Conservation (phyloP, 2,113 vertebrate species). For the Prietella phreatophila region DNA sequence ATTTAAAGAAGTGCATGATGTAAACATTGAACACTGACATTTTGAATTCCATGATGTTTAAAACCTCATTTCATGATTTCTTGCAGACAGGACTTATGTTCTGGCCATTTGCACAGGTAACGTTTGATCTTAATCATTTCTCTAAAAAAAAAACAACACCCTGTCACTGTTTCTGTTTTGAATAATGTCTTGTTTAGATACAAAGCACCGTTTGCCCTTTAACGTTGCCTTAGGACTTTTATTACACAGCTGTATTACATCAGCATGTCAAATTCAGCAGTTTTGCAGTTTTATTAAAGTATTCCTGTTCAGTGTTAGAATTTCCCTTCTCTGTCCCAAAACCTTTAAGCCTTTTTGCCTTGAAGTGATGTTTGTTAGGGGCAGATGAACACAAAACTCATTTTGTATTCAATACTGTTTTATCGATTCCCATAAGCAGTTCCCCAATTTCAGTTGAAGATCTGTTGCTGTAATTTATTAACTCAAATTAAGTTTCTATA, state of each 20-base stretch:
- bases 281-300: background rate
- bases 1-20: background rate
- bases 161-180: background rate
- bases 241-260: background rate
- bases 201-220: background rate
- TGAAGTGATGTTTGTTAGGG: background rate
- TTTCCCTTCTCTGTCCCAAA: background rate
- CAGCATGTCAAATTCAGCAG: background rate
- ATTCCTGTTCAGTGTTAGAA: background rate
- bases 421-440: background rate
- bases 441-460: background rate
- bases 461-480: background rate
- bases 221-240: background rate
- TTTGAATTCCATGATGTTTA: background rate
- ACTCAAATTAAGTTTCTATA: background rate
- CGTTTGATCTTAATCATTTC: constrained; percentile 34
- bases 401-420: background rate
- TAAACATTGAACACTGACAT: background rate
- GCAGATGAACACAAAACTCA: background rate
- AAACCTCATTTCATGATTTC: constrained; percentile 36
- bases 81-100: constrained; percentile 86
- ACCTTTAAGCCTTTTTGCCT: background rate
- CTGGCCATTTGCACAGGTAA: constrained; percentile 93
- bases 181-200: background rate
- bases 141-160: background rate